Base-by-base conservation (phyloP, 35 echinoderm and acorn worm species). In the Ptychodera flava region DNA sequence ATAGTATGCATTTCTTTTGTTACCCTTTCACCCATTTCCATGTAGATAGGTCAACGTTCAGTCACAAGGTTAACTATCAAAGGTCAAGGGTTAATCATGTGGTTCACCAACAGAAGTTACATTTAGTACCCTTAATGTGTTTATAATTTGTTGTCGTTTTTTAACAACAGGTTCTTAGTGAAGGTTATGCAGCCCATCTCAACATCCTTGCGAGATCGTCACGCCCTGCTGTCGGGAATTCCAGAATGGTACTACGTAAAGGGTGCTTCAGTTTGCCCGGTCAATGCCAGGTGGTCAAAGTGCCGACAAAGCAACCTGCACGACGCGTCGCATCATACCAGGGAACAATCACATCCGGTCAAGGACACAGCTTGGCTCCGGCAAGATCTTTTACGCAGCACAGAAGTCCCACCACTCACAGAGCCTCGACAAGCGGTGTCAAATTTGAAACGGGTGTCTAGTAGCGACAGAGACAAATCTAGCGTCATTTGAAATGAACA, bases 201-300 rank as follows among this genome's bases (percentile, higher is more conserved):
- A 92, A 94, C 14, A 78, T 82, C 31, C 53, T 99, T 1, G 84
- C 80, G 0, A 80, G 81, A n/a, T 85, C 86, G 22, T 92, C 90
- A 32, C 88, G 90, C 1, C 90, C 93, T 0, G 85, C 96, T 0
- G 93, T 92, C 0, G 96, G 93, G 30, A 99, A 99, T 33, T 78
- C 93, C 22, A 87, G 96, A 10, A 36, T 99, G 77, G 85, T 94
- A 16, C 86, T 99, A 0, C 82, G 92, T 0, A 99, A 93, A 78
- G 93, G 96, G 27, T 92, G 92, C 88, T 99, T 99, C 76, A 94
- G 90, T 33, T 78, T 99, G 35, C 96, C 92, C 0, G 96, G 96
- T n/a, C 88, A 88, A 28, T 81, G 87, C 22, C 85, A 90, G 37
- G 45, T 64, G 22, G 83, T 83, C 0, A 84, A 88, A 29, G 85